A percentile compares a stretch with the other conserved stretches of the same genome.
phyloP scores from a whole-genome alignment of 2,797 vertebrate species.

The Gouania willdenowi region DNA sequence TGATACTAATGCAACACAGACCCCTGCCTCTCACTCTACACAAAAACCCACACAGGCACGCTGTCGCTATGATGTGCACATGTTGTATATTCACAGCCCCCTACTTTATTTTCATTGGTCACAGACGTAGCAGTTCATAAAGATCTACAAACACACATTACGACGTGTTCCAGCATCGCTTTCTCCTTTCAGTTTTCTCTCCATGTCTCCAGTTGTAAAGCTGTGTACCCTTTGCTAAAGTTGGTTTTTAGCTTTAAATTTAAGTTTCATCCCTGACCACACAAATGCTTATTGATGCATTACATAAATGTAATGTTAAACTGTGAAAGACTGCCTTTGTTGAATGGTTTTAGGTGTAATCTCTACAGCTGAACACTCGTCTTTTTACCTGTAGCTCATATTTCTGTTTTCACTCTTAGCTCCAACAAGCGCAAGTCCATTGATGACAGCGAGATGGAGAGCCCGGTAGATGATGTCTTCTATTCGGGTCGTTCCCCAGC shows the following conservation, averaged over 20 bases:
- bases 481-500: conserved; percentile 91
- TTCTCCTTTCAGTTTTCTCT: conserved; percentile 12
- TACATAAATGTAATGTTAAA: no score
- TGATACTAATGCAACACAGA: conserved; percentile 61
- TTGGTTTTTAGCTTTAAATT: no score
- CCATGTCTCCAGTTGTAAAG: conserved; percentile 18
- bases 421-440: conserved; percentile 95
- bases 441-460: conserved; percentile 96
- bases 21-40: conserved; percentile 36
- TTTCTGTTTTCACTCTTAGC: conserved; percentile 53
- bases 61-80: conserved; percentile 39
- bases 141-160: conserved; percentile 47
- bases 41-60: conserved; percentile 40
- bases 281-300: no score
- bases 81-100: conserved; percentile 23
- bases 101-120: conserved; percentile 49
- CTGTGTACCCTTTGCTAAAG: conserved; percentile 12
- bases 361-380: no score
- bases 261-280: no score
- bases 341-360: no score
- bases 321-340: no score
- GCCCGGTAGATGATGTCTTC: conserved; percentile 93
- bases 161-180: conserved; percentile 30
- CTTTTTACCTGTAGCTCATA: no score
- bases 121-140: conserved; percentile 59